Base-by-base conservation (phyloP, 92 coral and sea anemone species). In the Palythoa heliodiscus region DNA sequence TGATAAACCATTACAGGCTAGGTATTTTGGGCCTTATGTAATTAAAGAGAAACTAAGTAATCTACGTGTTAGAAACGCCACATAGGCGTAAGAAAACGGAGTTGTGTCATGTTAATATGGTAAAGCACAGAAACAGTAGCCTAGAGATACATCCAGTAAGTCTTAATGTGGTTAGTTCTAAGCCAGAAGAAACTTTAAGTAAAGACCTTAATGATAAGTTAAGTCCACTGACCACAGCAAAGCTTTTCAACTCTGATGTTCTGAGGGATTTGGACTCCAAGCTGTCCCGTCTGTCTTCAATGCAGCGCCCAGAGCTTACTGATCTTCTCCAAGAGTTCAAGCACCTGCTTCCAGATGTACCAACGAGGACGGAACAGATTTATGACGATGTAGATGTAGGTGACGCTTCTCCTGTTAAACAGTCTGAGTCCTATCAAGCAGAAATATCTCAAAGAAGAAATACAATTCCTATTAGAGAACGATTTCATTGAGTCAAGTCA, bases 401-500 rank as follows among this genome's bases (percentile, higher is more conserved):
- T n/a, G n/a, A n/a, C n/a, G 35, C 35, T 29, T 29, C 35, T 29
- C 35, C 35, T 29, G 35, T 29, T 0, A 29, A 29, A 29, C 35
- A 29, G 35, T 1, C 35, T 29, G 35, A 29, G 1, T 29, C 35
- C 35, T 29, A 29, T 29, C 35, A 29, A 29, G 35, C 35, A 29
- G 35, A 29, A 29, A 29, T 29, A 29, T 29, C 35, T 29, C 35
- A 16, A 89, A 3, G 80, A 69, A 10, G 88, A 84, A 71, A 68
- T 87, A 7, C 10, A 86, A 48, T 86, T 66, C 71, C 60, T 68
- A 38, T 24, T 87, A 52, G 85, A 54, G 71, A 83, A 87, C 57
- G 90, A 87, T 63, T 58, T 90, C 73, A 90, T 90, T 35, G 93
- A 90, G 52, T 71, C 74, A 12, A 82, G 88, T 48, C 53, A 83